Evolutionary conservation across 2,113 vertebrate genomes (phyloP), one percentile per base, ranked within the genome.

Genomic region (Phyllopteryx taeniolatus): DNA sequence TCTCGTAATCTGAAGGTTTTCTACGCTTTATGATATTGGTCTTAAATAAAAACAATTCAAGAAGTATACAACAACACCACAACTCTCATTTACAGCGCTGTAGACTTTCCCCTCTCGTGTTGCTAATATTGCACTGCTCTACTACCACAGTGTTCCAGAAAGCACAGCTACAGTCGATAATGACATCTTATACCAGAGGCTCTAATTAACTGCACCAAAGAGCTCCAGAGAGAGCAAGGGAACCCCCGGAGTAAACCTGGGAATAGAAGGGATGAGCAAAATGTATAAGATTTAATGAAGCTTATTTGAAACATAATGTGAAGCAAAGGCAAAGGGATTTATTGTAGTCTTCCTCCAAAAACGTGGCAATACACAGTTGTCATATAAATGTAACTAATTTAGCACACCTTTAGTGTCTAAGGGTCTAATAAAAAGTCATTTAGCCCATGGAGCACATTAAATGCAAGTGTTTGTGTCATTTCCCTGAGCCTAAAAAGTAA

Each of bases 121-220:
- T 35, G 31, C 27, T 61, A 35, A 35, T 61, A 35, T 35, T 61
- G 7, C 76, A 89, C 76, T 80, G 53, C 83, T 85, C 83, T 74
- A 82, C 81, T 83, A 75, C 31, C 59, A 47, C 86, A 80, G 72
- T 76, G 80, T 87, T 85, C 86, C 84, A 88, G 83, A 85, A 84
- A 83, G 79, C 78, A 85, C 75, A 73, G 76, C 59, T 15, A 35
- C 2, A 13, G 81, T 72, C 81, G 86, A 87, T 87, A 88, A 88
- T 85, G 85, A 88, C 87, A 84, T 89, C 86, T 83, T 88, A 86
- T 80, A 89, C 87, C 75, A 57, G 78, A 81, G 90, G 86, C 87
- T 87, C 87, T 88, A 88, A 90, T 91, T 90, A 90, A 83, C 88
- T 84, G 78, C 79, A 87, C 82, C 14, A 69, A 72, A 83, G 84